Evolutionary conservation across 64 coral and sea anemone genomes (phyloP).

Genomic region (Cladopsammia gracilis): DNA sequence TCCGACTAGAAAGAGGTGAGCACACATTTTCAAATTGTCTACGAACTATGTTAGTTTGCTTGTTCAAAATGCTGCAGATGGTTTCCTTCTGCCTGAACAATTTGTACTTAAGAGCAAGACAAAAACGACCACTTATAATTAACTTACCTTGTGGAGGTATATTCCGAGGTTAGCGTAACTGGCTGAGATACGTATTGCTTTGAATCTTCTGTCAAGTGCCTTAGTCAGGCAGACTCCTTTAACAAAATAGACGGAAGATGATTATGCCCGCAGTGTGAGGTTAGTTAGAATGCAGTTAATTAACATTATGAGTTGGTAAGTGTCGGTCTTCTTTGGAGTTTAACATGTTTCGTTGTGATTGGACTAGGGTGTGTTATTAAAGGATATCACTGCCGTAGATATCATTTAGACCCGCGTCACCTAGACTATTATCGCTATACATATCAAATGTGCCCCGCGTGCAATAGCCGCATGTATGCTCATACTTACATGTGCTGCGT

Average conservation of each 20-base stretch:
- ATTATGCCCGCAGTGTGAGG: not conserved
- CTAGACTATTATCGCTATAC: slow-evolving; percentile 16
- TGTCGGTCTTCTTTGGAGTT: slow-evolving; percentile 19
- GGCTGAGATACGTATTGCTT: not conserved
- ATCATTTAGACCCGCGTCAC: slow-evolving; percentile 2
- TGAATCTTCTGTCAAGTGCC: slow-evolving; percentile 11
- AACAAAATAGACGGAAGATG: slow-evolving; percentile 31
- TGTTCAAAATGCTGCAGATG: too few relatives aligned
- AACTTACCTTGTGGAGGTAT: too few relatives aligned
- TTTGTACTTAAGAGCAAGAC: too few relatives aligned
- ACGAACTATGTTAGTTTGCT: too few relatives aligned
- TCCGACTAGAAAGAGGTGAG: too few relatives aligned
- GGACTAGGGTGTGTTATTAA: slow-evolving; percentile 7
- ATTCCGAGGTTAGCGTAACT: not conserved
- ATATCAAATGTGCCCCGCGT: slow-evolving; percentile 16
- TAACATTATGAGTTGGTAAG: slow-evolving; percentile 11
- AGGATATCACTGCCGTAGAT: not conserved
- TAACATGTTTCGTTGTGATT: slow-evolving; percentile 5
- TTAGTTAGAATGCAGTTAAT: slow-evolving; percentile 48
- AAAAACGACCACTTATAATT: too few relatives aligned
- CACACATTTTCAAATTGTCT: too few relatives aligned
- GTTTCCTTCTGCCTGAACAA: too few relatives aligned
- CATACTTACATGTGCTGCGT: not conserved
- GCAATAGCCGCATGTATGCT: not conserved
- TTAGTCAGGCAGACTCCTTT: slow-evolving; percentile 27